Evolutionary conservation across 92 coral and sea anemone species (phyloP).

Genomic region (Epizoanthus illoricatus): DNA sequence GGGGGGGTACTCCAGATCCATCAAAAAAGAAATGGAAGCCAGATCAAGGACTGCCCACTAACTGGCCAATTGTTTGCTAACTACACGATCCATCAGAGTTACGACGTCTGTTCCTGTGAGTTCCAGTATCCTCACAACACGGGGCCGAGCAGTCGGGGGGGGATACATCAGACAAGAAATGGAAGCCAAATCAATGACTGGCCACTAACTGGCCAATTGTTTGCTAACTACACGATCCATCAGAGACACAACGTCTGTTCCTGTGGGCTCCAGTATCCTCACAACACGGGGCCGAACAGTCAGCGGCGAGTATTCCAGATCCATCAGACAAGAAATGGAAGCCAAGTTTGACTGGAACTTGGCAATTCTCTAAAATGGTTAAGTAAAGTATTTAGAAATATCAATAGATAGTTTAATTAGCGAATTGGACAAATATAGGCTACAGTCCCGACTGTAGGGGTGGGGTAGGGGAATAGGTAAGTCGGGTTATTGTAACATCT

Average conservation of each 20-base stretch:
- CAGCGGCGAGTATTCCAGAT: conserved; percentile 50
- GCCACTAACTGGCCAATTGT: background rate
- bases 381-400: background rate
- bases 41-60: conserved; percentile 18
- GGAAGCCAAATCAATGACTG: conserved; percentile 40
- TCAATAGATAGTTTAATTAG: background rate
- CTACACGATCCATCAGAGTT: conserved; percentile 44
- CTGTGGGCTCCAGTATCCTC: conserved; percentile 52
- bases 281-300: conserved; percentile 53
- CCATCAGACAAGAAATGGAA: conserved; percentile 65
- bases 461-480: too few relatives aligned
- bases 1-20: conserved; percentile 57
- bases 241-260: conserved; percentile 49
- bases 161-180: conserved; percentile 67
- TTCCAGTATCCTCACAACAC: conserved; percentile 49
- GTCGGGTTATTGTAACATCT: too few relatives aligned
- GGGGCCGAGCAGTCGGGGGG: conserved; percentile 44
- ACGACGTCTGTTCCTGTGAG: conserved; percentile 53
- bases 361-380: conserved; percentile 51
- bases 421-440: too few relatives aligned
- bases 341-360: conserved; percentile 63
- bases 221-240: conserved; percentile 29
- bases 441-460: too few relatives aligned
- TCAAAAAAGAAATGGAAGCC: conserved; percentile 57
- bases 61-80: background rate